phyloP scores from a whole-genome alignment of 2,113 vertebrate genomes.

The Ailurus styani region DNA sequence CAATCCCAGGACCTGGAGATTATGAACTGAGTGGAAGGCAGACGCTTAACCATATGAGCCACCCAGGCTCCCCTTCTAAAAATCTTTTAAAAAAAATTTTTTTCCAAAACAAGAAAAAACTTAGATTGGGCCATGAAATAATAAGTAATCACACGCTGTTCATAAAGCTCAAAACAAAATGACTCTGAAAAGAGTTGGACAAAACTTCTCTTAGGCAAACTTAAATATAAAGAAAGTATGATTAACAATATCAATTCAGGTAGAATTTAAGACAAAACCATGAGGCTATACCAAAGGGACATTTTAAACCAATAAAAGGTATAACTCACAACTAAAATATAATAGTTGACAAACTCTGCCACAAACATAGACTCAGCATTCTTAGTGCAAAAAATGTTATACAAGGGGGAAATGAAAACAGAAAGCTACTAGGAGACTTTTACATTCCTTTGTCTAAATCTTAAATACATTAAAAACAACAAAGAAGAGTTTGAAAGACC shows the following conservation, averaged over 20 bases:
- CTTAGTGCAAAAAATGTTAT: background rate
- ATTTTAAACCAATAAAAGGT: background rate
- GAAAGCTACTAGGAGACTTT: background rate
- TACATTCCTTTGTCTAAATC: background rate
- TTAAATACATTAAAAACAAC: background rate
- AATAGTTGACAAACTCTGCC: background rate
- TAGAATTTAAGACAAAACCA: background rate
- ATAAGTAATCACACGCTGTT: background rate
- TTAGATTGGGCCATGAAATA: background rate
- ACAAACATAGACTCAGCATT: background rate
- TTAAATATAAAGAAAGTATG: background rate
- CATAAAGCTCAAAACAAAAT: background rate
- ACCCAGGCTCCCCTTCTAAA: background rate
- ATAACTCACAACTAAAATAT: background rate
- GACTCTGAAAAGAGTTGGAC: background rate
- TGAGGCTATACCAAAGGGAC: background rate
- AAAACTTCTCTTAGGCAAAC: background rate
- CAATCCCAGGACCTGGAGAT: background rate
- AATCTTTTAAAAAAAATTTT: background rate
- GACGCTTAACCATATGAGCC: background rate
- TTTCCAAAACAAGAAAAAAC: background rate
- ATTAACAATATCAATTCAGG: background rate
- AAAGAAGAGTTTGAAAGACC: background rate
- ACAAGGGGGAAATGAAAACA: background rate
- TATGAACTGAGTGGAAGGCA: background rate